Base-by-base conservation (phyloP, 2,113 vertebrate genomes). In the Solea solea region DNA sequence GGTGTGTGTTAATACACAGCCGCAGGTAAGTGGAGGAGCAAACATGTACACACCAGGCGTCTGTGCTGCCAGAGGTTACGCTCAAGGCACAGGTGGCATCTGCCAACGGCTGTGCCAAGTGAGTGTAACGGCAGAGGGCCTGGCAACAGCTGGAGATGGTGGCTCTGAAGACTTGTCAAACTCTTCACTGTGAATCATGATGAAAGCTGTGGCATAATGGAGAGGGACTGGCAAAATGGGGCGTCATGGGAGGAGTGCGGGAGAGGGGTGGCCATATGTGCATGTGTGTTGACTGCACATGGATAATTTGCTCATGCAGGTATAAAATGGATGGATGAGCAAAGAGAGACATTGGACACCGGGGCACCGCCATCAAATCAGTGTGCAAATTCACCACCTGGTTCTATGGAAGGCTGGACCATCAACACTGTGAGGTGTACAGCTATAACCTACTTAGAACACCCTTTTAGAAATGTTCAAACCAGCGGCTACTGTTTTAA, bases 131-230 rank as follows among this genome's bases (percentile, higher is more conserved):
- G 84, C 79, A 83, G 44, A 65, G 64, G 72, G 64, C 50, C 72
- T 84, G 83, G 83, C 83, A 77, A 49, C 86, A 89, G 81, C 79
- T 89, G 84, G 55, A 48, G 55, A 39, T 75, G 14, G 41, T 12
- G 52, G 50, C 54, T 83, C 64, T 70, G 80, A 89, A 76, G 69
- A 54, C 25, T 69, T 8, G 84, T 88, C 89, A 88, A 77, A 82
- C 58, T 67, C 78, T 56, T 72, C 65, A 79, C 51, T 74, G 63
- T 64, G 83, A 74, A 63, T 69, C 67, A 8, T 78, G 85, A 92
- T 90, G 84, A 90, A 88, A 89, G 85, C 79, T 5, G 50, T 59
- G 65, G 61, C 63, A 75, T 88, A 89, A 90, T 87, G 68, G 84
- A 73, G 52, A 28, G 59, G 69, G 81, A 82, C 67, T 74, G 84